A percentile compares a stretch with the other conserved stretches of the same genome.
phyloP scores from a whole-genome alignment of 2,888 invertebrate species.

The Pyrgus malvae region DNA sequence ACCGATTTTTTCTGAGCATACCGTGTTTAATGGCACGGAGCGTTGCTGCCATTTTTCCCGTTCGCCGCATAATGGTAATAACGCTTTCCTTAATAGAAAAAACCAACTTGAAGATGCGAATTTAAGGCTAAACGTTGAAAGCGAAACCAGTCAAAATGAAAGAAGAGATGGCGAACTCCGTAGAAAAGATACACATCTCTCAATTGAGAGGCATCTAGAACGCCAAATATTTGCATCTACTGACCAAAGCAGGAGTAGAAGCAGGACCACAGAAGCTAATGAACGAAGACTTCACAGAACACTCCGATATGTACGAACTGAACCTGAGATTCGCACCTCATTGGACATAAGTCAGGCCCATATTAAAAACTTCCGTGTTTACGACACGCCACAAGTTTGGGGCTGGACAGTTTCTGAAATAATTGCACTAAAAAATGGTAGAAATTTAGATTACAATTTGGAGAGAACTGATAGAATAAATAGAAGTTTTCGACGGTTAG shows the following conservation, averaged over 20 bases:
- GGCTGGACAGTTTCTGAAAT: no score
- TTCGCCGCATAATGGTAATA: constrained; percentile 32
- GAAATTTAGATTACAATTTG: no score
- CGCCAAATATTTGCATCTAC: background rate
- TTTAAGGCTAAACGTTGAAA: background rate
- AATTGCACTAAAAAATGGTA: no score
- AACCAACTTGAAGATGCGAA: background rate
- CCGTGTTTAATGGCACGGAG: constrained; percentile 68
- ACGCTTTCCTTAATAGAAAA: background rate
- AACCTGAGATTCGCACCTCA: no score
- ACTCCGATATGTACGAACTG: background rate
- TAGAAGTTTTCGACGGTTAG: no score
- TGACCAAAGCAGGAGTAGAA: background rate
- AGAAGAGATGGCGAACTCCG: constrained; percentile 2
- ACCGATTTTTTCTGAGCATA: constrained; percentile 59
- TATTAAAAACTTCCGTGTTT: no score
- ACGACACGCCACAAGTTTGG: no score
- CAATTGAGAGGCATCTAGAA: background rate
- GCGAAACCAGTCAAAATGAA: background rate
- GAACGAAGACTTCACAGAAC: background rate
- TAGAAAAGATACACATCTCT: background rate
- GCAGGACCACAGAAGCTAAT: background rate
- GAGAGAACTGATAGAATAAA: no score
- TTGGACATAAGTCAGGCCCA: no score
- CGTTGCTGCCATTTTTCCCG: constrained; percentile 43